A percentile compares a stretch with the other conserved stretches of the same genome.
Evolutionary conservation across 2,113 vertebrate species (phyloP).

Genomic region (Amia ocellicauda): DNA sequence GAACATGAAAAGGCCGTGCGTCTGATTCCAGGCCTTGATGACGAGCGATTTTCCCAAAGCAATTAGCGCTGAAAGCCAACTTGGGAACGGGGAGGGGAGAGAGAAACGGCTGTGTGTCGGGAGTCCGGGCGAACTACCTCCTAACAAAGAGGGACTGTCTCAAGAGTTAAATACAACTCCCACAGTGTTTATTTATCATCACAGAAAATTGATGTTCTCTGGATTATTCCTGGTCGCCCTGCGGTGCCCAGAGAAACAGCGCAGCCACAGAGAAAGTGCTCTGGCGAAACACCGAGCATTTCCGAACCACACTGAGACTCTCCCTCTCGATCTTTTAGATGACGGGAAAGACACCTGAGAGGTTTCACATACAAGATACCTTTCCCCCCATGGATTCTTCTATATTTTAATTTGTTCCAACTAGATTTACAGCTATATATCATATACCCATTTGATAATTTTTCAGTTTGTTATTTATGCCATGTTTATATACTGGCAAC

Average conservation of each 20-base stretch:
- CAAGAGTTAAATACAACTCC: conserved; percentile 21
- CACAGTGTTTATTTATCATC: conserved; percentile 41
- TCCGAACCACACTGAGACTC: no score
- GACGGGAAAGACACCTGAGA: no score
- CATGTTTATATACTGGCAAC: no score
- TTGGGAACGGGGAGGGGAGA: background rate
- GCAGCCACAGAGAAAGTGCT: conserved; percentile 3
- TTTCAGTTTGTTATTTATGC: no score
- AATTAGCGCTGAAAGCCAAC: conserved; percentile 44
- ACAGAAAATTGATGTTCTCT: conserved; percentile 41
- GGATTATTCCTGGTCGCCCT: conserved; percentile 24
- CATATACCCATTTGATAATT: no score
- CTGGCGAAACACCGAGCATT: no score
- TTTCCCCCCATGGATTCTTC: no score
- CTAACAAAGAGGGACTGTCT: conserved; percentile 37
- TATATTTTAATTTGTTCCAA: no score
- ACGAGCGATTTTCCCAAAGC: conserved; percentile 49
- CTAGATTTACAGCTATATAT: no score
- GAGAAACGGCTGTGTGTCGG: background rate
- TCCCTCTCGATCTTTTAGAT: no score
- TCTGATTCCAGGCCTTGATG: conserved; percentile 47
- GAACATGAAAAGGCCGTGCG: conserved; percentile 28
- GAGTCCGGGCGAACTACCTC: conserved; percentile 16
- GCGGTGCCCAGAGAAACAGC: conserved; percentile 18
- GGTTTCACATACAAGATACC: no score